These are phyloP conservation scores for Ara ararauna DNA, from an alignment of 2,797 vertebrate species.

Conservation along the genomic window DNA sequence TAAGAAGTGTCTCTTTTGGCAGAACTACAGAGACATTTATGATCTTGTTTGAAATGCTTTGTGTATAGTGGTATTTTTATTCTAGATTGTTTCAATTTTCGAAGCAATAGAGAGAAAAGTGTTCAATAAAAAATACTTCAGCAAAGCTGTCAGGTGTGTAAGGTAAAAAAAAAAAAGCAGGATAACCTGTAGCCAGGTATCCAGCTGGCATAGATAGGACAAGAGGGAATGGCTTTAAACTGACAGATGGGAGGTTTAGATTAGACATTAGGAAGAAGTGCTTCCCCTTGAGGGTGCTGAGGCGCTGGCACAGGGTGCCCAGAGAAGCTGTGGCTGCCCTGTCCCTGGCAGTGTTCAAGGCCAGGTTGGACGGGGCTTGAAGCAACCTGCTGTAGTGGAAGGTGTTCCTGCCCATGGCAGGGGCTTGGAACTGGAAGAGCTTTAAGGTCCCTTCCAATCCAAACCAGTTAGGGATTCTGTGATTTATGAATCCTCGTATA, in stretches of 20 bases:
- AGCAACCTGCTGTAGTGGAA: not conserved
- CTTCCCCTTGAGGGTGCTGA: not conserved
- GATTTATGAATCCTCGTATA: not conserved
- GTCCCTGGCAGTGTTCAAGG: not conserved
- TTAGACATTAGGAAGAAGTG: not conserved
- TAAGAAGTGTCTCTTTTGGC: not conserved
- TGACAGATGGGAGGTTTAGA: not conserved
- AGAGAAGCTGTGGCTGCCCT: not conserved
- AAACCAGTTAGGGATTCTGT: not conserved
- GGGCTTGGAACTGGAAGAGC: not conserved
- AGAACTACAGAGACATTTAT: not conserved
- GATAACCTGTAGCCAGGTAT: not conserved
- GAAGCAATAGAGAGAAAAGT: not conserved
- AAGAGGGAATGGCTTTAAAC: not conserved
- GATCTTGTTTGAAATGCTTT: not conserved
- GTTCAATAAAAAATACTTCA: not conserved
- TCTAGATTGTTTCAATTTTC: not conserved
- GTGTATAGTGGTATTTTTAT: not conserved
- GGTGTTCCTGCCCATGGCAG: not conserved
- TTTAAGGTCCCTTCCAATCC: not conserved
- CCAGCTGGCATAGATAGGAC: not conserved
- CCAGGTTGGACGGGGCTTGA: not conserved
- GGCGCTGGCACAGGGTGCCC: accelerated
- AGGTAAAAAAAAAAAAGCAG: not conserved
- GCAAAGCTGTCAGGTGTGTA: not conserved